phyloP scores from a whole-genome alignment of 2,797 vertebrate genomes.

The Limosa lapponica region DNA sequence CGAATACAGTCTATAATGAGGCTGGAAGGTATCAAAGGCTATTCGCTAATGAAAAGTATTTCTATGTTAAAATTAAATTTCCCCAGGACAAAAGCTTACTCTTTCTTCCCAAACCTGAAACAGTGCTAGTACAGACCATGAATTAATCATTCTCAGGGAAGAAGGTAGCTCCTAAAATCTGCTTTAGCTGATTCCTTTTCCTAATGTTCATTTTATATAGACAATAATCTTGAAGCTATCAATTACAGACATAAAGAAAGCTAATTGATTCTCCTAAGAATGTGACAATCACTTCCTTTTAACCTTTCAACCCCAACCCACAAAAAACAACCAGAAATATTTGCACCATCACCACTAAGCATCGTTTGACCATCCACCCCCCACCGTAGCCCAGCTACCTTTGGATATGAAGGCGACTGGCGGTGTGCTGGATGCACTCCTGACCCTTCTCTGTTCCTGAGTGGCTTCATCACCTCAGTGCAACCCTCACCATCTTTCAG shows the following conservation, averaged over 20 bases:
- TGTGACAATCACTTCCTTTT: background rate
- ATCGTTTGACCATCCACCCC: background rate
- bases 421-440: accelerated
- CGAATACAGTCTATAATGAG: background rate
- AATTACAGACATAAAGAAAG: background rate
- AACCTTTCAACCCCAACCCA: background rate
- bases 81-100: background rate
- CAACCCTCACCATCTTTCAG: background rate
- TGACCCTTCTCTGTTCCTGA: background rate
- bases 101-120: background rate
- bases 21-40: background rate
- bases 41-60: background rate
- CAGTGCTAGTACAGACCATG: background rate
- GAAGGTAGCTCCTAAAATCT: background rate
- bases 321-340: background rate
- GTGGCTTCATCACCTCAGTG: accelerated
- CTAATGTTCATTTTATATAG: background rate
- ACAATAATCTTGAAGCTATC: background rate
- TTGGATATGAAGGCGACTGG: background rate
- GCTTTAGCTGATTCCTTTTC: background rate
- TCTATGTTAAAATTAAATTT: background rate
- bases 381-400: accelerated
- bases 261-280: background rate
- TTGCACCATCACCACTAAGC: background rate
- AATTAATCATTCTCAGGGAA: background rate